These are phyloP conservation scores for Bostrychus sinensis DNA, from an alignment of 2,113 vertebrate genomes.

Conservation along the genomic window DNA sequence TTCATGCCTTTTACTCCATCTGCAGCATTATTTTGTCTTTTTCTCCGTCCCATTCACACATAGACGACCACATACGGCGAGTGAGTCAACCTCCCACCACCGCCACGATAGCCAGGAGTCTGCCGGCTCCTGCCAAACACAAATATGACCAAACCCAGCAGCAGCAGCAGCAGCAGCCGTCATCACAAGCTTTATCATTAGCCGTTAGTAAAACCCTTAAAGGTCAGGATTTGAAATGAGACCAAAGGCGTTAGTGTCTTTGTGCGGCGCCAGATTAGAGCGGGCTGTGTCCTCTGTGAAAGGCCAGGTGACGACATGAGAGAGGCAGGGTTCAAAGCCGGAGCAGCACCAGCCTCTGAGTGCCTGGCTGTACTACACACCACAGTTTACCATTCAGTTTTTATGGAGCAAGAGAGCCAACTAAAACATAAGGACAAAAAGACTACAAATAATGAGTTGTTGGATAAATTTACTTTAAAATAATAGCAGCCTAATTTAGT, in stretches of 20 bases:
- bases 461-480: no score
- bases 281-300: constrained; percentile 42
- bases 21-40: constrained; percentile 3
- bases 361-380: constrained; percentile 18
- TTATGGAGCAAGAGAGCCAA: no score
- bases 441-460: no score
- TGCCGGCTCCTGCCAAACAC: constrained; percentile 39
- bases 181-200: constrained; percentile 33
- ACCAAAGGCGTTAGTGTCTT: constrained; percentile 33
- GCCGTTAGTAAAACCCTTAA: constrained; percentile 43
- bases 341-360: constrained; percentile 17
- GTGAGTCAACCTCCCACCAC: constrained; percentile 50
- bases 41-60: constrained; percentile 4
- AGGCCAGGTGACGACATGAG: constrained; percentile 50
- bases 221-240: constrained; percentile 64
- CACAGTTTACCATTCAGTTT: no score
- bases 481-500: no score
- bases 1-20: constrained; percentile 4
- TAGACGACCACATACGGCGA: constrained; percentile 20
- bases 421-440: not conserved
- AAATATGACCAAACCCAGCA: constrained; percentile 37
- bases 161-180: constrained; percentile 4
- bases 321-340: constrained; percentile 51
- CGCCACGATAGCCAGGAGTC: constrained; percentile 22
- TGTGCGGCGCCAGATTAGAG: constrained; percentile 33